These are phyloP conservation scores for Apantesis nais DNA, from an alignment of 2,888 invertebrate species.

Conservation along the genomic window DNA sequence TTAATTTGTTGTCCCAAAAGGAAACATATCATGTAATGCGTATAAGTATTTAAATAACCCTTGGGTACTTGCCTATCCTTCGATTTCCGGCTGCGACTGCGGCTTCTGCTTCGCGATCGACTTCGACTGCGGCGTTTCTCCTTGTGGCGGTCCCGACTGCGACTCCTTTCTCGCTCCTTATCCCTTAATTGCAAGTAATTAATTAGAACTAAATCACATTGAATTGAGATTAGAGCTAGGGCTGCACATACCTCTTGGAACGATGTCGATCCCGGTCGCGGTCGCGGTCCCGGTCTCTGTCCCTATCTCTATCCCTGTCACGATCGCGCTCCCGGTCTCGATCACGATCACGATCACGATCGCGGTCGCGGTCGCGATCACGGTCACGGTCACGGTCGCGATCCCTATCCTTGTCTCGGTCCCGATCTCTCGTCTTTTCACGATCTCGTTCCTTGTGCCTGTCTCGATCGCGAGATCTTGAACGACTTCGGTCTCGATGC, in stretches of 20 bases:
- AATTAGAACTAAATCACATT: neutral
- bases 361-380: slow-evolving; percentile 62
- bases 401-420: slow-evolving; percentile 58
- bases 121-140: slow-evolving; percentile 73
- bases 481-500: slow-evolving; percentile 82
- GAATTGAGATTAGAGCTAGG: neutral
- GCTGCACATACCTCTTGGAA: slow-evolving; percentile 76
- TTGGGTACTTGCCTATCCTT: slow-evolving; percentile 71
- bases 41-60: too few relatives aligned
- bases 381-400: slow-evolving; percentile 58
- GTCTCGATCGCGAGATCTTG: slow-evolving; percentile 70
- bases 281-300: slow-evolving; percentile 59
- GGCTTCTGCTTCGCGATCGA: slow-evolving; percentile 67
- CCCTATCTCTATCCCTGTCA: neutral
- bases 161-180: slow-evolving; percentile 68
- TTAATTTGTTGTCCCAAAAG: slow-evolving; percentile 15
- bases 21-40: too few relatives aligned
- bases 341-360: slow-evolving; percentile 63
- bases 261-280: slow-evolving; percentile 69
- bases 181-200: slow-evolving; percentile 55
- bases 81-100: slow-evolving; percentile 75
- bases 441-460: slow-evolving; percentile 69
- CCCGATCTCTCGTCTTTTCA: slow-evolving; percentile 59
- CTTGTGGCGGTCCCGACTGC: slow-evolving; percentile 65
- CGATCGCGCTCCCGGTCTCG: slow-evolving; percentile 73